Conservation (phyloP, 2,797 vertebrate genomes). For the Arvicola amphibius region DNA sequence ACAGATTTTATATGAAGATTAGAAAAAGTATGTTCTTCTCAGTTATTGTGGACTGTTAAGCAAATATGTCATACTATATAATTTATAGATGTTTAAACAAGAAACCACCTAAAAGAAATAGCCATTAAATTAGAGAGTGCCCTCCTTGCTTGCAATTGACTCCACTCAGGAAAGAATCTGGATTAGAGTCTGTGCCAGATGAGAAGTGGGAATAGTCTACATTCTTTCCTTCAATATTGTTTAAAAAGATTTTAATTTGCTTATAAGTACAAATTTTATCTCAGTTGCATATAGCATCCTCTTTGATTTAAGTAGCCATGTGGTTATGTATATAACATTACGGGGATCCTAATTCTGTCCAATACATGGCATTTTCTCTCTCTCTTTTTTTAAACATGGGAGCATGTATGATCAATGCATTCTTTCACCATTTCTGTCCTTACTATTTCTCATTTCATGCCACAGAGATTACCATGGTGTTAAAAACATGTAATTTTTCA, state of each 20-base stretch:
- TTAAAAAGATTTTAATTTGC: neutral
- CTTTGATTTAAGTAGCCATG: neutral
- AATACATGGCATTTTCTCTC: neutral
- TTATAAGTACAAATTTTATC: neutral
- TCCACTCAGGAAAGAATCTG: neutral
- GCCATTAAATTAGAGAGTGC: neutral
- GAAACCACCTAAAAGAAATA: neutral
- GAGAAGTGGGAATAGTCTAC: neutral
- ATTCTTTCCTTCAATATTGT: neutral
- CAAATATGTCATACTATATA: neutral
- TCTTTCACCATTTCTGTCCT: neutral
- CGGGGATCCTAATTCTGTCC: neutral
- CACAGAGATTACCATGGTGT: neutral
- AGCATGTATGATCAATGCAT: fast-evolving
- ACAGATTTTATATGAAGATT: neutral
- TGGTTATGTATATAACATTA: no score
- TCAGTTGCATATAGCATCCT: neutral
- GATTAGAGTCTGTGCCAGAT: neutral
- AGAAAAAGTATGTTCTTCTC: neutral
- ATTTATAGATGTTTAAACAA: neutral
- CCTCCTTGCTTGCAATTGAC: neutral
- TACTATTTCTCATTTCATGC: neutral
- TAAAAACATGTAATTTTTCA: neutral
- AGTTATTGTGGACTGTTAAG: neutral
- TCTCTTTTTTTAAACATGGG: neutral